Base-by-base conservation (phyloP, 2,888 invertebrate species). In the Xestia rhomboidea region DNA sequence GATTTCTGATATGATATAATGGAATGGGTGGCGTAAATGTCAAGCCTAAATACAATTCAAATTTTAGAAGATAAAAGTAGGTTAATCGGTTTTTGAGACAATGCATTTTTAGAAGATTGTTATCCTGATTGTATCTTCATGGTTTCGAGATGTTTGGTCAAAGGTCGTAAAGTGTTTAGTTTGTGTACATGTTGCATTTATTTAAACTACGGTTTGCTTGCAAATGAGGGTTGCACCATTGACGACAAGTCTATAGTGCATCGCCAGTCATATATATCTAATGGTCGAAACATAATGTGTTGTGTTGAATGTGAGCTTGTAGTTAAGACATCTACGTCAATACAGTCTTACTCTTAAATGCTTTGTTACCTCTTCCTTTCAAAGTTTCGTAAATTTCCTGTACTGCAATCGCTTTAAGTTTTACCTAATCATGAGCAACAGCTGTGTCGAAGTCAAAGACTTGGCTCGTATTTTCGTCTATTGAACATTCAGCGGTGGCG, bases 1-100 rank as follows among this genome's bases (percentile, higher is more conserved):
- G 75, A 79, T 77, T 67, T 62, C n/a, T 77, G 84, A 86, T 84
- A 87, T 88, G 82, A 88, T 87, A 87, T 87, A 88, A 88, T 86
- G 63, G 62, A 77, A 51, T 75, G 63, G 74, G 73, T 74, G 57
- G 68, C 60, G 49, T 73, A 75, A 83, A 82, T 78, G 74, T 34
- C 66, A 54, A 24, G 38, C 51, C 46, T 60, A 70, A 70, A 72
- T 69, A 75, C 54, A 44, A 64, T 77, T 60, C 24, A 49, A 73
- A 73, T 71, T 64, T 76, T 67, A 21, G 24, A n/a, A 63, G 21
- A 30, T 66, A 49, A 44, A 75, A 60, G 18, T 66, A 54, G 75
- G 71, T 66, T 44, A 80, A 71, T 68, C 21, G 18, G 34, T 67
- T 67, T 73, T 60, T 34, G 30, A 41, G 68, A 71, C 70, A 73